Evolutionary conservation across 2,797 vertebrate species (phyloP).

Genomic region (Danionella dracula): DNA sequence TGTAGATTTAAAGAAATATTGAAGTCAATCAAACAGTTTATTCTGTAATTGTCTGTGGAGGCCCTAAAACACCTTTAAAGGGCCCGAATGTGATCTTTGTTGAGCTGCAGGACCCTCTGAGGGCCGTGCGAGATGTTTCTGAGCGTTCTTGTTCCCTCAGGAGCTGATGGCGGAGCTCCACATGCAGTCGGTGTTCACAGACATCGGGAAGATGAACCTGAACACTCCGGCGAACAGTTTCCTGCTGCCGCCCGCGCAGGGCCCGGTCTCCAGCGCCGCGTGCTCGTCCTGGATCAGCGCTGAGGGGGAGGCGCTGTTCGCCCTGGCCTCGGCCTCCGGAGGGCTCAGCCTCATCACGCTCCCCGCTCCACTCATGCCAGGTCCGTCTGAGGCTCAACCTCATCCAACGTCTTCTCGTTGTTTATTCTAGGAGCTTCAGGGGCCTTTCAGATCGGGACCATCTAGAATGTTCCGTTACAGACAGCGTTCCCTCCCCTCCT

Average conservation of each 20-base stretch:
- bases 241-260: conserved; percentile 69
- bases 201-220: conserved; percentile 81
- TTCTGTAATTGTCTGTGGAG: too few species aligned
- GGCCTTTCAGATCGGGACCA: too few species aligned
- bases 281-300: conserved; percentile 80
- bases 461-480: too few species aligned
- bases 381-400: conserved; percentile 54
- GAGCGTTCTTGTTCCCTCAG: conserved; percentile 61
- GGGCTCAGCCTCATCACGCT: conserved; percentile 83
- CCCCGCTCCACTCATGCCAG: conserved; percentile 77
- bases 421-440: too few species aligned
- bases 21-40: too few species aligned
- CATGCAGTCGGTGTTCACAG: conserved; percentile 89
- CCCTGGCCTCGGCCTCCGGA: conserved; percentile 77
- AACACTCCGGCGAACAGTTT: conserved; percentile 75
- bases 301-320: conserved; percentile 82
- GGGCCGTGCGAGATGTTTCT: too few species aligned
- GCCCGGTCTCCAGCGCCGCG: conserved; percentile 57
- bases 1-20: too few species aligned
- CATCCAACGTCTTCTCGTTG: too few species aligned
- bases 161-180: conserved; percentile 85
- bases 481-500: too few species aligned
- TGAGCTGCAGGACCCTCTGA: too few species aligned
- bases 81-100: too few species aligned
- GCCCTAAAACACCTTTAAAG: too few species aligned